A percentile compares a stretch with the other conserved stretches of the same genome.
These are phyloP conservation scores for Peucedramus taeniatus DNA, from an alignment of 2,113 vertebrate genomes.

Conservation along the genomic window DNA sequence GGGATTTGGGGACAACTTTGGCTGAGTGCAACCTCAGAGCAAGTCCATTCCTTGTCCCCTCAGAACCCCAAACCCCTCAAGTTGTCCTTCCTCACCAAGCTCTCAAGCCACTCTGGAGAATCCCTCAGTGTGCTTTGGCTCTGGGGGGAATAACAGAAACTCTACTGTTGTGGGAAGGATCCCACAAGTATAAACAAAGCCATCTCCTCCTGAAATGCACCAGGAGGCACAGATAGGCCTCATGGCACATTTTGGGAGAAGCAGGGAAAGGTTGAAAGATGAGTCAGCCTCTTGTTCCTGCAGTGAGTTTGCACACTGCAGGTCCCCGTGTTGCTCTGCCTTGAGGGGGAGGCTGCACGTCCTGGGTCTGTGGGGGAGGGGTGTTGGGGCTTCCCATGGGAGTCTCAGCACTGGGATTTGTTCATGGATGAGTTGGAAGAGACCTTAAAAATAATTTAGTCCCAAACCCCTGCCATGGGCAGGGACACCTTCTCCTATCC, in stretches of 20 bases:
- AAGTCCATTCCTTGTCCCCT: not conserved
- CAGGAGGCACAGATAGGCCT: not conserved
- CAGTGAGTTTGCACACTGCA: not conserved
- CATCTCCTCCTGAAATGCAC: not conserved
- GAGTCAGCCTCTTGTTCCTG: not conserved
- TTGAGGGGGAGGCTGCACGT: accelerated
- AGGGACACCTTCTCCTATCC: not conserved
- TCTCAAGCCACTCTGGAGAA: not conserved
- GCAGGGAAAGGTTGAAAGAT: not conserved
- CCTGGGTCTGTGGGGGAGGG: not conserved
- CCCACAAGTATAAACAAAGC: not conserved
- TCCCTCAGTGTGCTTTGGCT: not conserved
- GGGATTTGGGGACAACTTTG: not conserved
- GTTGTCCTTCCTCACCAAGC: not conserved
- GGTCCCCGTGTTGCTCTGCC: accelerated
- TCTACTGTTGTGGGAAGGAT: not conserved
- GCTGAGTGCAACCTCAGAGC: not conserved
- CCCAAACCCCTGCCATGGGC: not conserved
- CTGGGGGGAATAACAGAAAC: not conserved
- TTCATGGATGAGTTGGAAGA: not conserved
- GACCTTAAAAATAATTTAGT: not conserved
- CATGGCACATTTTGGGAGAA: not conserved
- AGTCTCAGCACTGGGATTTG: not conserved
- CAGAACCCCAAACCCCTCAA: not conserved
- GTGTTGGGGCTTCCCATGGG: not conserved